These are phyloP conservation scores for Drosophila auraria DNA, from an alignment of 1,140 invertebrate species.

Conservation along the genomic window DNA sequence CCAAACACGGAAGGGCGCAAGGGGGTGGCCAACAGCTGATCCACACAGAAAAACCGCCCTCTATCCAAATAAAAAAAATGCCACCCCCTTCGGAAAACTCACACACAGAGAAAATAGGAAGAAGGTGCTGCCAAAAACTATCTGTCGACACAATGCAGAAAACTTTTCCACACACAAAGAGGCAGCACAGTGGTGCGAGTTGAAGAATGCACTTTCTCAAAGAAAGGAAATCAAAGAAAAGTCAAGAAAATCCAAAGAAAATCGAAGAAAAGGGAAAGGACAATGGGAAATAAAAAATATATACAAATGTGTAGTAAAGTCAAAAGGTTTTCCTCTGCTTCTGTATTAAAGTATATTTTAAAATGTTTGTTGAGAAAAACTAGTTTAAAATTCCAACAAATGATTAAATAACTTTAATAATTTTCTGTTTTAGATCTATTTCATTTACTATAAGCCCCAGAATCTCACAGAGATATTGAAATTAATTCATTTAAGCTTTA, in stretches of 20 bases:
- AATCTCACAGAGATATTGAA: too few relatives aligned
- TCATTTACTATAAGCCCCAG: neutral
- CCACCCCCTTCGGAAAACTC: neutral
- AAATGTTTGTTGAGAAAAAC: neutral
- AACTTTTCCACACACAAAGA: slow-evolving; percentile 28
- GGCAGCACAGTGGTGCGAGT: slow-evolving; percentile 26
- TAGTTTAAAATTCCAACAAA: neutral
- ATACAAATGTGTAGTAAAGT: too few relatives aligned
- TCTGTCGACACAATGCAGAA: slow-evolving; percentile 57
- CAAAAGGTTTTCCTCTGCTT: neutral
- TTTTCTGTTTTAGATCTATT: neutral
- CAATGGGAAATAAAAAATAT: neutral
- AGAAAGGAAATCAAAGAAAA: neutral
- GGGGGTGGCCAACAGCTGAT: slow-evolving; percentile 64
- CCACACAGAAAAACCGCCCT: slow-evolving; percentile 4
- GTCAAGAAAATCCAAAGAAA: too few relatives aligned
- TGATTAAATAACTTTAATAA: neutral
- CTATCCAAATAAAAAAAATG: slow-evolving; percentile 15
- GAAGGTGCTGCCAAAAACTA: slow-evolving; percentile 56
- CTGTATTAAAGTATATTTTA: neutral
- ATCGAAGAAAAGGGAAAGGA: too few relatives aligned
- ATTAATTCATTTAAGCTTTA: too few relatives aligned
- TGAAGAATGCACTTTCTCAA: slow-evolving; percentile 2
- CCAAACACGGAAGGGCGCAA: slow-evolving; percentile 25
- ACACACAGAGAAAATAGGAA: neutral